These are phyloP conservation scores for Beris chalybata DNA, from an alignment of 2,888 invertebrate genomes.

Conservation along the genomic window DNA sequence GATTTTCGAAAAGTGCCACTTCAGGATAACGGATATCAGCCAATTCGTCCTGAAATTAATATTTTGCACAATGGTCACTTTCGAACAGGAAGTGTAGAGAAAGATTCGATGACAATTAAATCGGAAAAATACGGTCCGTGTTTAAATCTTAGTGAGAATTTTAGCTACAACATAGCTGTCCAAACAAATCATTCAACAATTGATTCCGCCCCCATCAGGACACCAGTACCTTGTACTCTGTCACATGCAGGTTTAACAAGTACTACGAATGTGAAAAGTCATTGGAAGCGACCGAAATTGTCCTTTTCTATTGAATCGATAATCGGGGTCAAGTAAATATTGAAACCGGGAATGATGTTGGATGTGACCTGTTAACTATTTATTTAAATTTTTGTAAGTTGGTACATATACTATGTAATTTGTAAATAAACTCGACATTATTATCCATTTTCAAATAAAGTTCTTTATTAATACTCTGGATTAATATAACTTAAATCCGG, in stretches of 20 bases:
- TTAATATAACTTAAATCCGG: too few species aligned
- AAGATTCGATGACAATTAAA: not conserved
- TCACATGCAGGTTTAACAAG: conserved; percentile 21
- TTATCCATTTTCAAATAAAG: too few species aligned
- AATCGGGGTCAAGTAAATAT: conserved; percentile 61
- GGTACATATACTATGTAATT: too few species aligned
- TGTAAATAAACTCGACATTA: too few species aligned
- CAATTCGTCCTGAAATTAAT: too few species aligned
- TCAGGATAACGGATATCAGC: not conserved
- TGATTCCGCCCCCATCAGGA: conserved; percentile 1
- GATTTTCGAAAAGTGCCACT: not conserved
- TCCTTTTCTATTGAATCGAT: conserved; percentile 69
- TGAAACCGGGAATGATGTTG: conserved; percentile 39
- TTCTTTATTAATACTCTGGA: not conserved
- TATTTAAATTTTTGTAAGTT: too few species aligned
- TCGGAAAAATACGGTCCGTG: not conserved
- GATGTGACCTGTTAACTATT: conserved; percentile 8
- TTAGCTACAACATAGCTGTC: conserved; percentile 7
- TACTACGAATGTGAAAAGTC: conserved; percentile 22
- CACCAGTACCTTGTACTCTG: conserved; percentile 14
- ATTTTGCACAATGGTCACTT: too few species aligned
- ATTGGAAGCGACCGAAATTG: conserved; percentile 47
- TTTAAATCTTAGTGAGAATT: conserved; percentile 1
- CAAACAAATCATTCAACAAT: conserved; percentile 17
- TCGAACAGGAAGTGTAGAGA: not conserved